These are phyloP conservation scores for Ips typographus DNA, from an alignment of 1,140 invertebrate genomes.

Conservation along the genomic window DNA sequence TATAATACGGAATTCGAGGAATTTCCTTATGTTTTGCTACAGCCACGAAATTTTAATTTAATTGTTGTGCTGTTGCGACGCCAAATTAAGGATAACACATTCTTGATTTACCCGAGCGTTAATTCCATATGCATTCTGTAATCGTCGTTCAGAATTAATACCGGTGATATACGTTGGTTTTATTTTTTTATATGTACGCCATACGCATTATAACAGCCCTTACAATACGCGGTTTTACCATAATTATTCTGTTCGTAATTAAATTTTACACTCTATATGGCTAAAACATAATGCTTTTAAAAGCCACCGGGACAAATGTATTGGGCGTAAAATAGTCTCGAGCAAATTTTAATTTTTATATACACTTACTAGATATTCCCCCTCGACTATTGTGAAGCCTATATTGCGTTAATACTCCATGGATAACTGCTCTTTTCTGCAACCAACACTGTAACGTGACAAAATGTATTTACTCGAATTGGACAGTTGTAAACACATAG, in stretches of 20 bases:
- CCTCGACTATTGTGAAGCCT: too few relatives aligned
- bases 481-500: conserved; percentile 7
- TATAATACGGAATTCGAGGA: conserved; percentile 23
- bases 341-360: background rate
- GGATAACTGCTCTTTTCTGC: too few relatives aligned
- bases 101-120: conserved; percentile 35
- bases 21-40: conserved; percentile 24
- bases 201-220: background rate
- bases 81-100: conserved; percentile 29
- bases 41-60: conserved; percentile 46
- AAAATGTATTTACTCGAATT: background rate
- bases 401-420: too few relatives aligned
- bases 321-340: background rate
- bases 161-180: conserved; percentile 28
- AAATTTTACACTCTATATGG: conserved; percentile 19
- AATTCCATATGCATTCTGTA: conserved; percentile 39
- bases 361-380: too few relatives aligned
- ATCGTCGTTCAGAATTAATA: conserved; percentile 32
- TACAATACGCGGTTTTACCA: conserved; percentile 16
- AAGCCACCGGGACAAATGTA: conserved; percentile 1
- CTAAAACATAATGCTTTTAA: conserved; percentile 22
- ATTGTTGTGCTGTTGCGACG: conserved; percentile 15
- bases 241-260: conserved; percentile 21
- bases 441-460: background rate
- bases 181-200: conserved; percentile 22